Evolutionary conservation across 2,113 vertebrate genomes (phyloP).

Genomic region (Psilopogon haemacephalus): DNA sequence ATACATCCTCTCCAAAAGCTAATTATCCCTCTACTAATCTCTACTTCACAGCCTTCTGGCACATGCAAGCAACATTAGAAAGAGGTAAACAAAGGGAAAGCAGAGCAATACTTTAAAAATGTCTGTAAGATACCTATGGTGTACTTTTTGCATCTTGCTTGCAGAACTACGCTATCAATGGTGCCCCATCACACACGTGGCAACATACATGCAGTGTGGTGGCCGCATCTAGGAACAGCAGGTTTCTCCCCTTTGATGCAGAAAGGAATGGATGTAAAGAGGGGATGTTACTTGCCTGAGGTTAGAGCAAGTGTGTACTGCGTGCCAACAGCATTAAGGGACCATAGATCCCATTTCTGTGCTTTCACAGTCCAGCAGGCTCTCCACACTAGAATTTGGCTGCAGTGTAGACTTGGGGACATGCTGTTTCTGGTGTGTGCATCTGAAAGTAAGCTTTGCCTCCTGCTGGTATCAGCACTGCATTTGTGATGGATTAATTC

Average conservation of each 20-base stretch:
- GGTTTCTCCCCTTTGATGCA: not conserved
- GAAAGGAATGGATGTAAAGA: not conserved
- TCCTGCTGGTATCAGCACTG: not conserved
- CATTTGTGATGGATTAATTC: not conserved
- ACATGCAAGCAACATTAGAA: not conserved
- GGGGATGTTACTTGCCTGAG: not conserved
- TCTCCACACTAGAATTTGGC: not conserved
- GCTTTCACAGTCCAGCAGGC: not conserved
- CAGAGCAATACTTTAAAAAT: not conserved
- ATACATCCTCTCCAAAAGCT: not conserved
- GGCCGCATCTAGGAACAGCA: not conserved
- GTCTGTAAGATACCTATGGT: not conserved
- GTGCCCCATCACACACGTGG: not conserved
- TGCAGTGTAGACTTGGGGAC: not conserved
- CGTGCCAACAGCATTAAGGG: not conserved
- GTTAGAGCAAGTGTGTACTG: not conserved
- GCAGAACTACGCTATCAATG: not conserved
- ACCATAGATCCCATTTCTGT: not conserved
- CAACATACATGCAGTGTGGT: not conserved
- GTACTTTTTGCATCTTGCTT: not conserved
- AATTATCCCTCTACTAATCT: not conserved
- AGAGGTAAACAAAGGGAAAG: not conserved
- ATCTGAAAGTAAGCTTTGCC: not conserved
- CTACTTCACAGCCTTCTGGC: not conserved
- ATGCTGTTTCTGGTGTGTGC: not conserved